Base-by-base conservation (phyloP, 2,888 invertebrate genomes). In the Athrips mouffetella region DNA sequence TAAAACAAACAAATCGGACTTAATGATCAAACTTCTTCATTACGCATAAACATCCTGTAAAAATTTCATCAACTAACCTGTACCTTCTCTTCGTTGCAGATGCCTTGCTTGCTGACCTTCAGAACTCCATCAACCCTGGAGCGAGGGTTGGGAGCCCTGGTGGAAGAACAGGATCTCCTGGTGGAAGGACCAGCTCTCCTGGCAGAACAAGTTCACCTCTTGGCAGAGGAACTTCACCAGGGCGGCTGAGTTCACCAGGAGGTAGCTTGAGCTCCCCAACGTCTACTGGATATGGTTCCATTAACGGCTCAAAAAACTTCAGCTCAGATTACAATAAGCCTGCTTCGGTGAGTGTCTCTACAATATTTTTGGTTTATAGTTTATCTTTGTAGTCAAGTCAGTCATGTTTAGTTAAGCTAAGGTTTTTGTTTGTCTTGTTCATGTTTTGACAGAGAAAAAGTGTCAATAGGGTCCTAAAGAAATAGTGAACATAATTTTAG, bases 51-150 rank as follows among this genome's bases (percentile, higher is more conserved):
- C 37, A 37, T 37, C 37, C 37, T 8, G 18, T 37, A 20, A 37
- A 3, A 33, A 20, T 37, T 37, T 20, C 37, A 21, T 37, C 18
- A 18, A 20, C 20, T 13, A 21, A 18, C 29, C n/a, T 27, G 25
- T 41, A 25, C n/a, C 33, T 23, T 49, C 49, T 59, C 56, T 60
- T 61, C 50, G 69, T 92, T 93, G 45, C 91, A 98, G 98, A 98
- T 91, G 98, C 98, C 54, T 90, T 98, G 60, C 91, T 98, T 70
- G 98, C 98, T 51, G 98, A 98, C 78, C 91, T 98, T 51, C 98
- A 98, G 86, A 97, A 97, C 70, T 98, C 98, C 7, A 95, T 97
- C 61, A 87, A 88, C 67, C 88, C 88, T 40, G 94, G 96, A 45
- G 90, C 75, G 46, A 71, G 91, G 2, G 90, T 90, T 4, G 80